Base-by-base conservation (phyloP, 2,113 vertebrate species). In the Anguilla rostrata region DNA sequence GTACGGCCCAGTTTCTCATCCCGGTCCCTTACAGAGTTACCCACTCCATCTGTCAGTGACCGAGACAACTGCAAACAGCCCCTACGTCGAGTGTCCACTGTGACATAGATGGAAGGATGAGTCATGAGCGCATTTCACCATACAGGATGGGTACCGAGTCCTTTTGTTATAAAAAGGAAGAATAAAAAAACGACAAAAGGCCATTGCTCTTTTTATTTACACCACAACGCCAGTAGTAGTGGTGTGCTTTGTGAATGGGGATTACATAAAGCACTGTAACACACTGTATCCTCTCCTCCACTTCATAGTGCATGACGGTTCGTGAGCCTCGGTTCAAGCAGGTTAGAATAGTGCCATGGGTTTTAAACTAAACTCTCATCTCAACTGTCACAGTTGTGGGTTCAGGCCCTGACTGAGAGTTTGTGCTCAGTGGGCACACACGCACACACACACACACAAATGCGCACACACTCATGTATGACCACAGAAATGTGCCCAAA, bases 271-370 rank as follows among this genome's bases (percentile, higher is more conserved):
- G 71, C n/a, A 75, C 12, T 29, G 71, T 1, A 75, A 34, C 71
- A 14, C 26, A 7, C 53, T 89, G 91, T 94, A 88, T 92, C 88
- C 84, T 82, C 92, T 93, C 92, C 94, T 91, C 16, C 84, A 89
- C 89, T 92, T 91, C 91, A 94, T 89, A 92, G 93, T 22, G 18
- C 22, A 20, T 53, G 11, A 53, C 11, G 11, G 7, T 53, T 53
- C 49, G 7, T 12, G 49, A 11, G 49, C 49, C 49, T 11, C 12
- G 1, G 49, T 14, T 53, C 12, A 9, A 12, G 49, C 49, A 53
- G 49, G 49, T 53, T 11, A 11, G 49, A 53, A 14, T 6, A 53
- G 49, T 14, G 11, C 1, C 8, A 14, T 53, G 49, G 9, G 8
- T 11, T 53, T 53, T 53, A 53, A 11, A 53, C 49, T 53, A 14